phyloP scores from a whole-genome alignment of 35 echinoderm and acorn worm genomes.

The Strongylocentrotus purpuratus region DNA sequence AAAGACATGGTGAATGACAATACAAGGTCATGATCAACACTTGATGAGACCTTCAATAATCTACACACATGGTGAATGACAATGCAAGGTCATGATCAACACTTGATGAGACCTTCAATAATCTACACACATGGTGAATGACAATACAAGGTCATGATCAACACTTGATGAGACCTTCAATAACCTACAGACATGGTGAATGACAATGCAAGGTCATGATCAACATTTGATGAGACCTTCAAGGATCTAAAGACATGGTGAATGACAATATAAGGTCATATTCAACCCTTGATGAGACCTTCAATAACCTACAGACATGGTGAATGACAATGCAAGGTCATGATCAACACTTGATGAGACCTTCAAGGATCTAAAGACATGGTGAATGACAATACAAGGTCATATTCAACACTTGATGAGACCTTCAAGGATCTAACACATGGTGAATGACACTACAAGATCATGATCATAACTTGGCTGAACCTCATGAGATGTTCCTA shows the following conservation, averaged over 20 bases:
- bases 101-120: slow-evolving; percentile 44
- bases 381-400: not conserved
- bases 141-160: not conserved
- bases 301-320: slow-evolving; percentile 63
- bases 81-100: not conserved
- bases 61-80: slow-evolving; percentile 45
- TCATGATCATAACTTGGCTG: too few species aligned
- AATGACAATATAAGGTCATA: slow-evolving; percentile 1
- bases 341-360: not conserved
- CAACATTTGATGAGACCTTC: slow-evolving; percentile 20
- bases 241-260: slow-evolving; percentile 56
- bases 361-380: slow-evolving; percentile 62
- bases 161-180: slow-evolving; percentile 46
- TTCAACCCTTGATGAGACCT: slow-evolving; percentile 6
- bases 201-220: not conserved
- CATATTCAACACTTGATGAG: not conserved
- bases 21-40: not conserved
- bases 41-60: slow-evolving; percentile 58
- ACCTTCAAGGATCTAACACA: slow-evolving; percentile 67
- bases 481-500: too few species aligned
- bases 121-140: slow-evolving; percentile 52
- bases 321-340: not conserved
- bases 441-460: not conserved
- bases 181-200: slow-evolving; percentile 55
- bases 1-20: slow-evolving; percentile 5